Evolutionary conservation across 2,888 invertebrate genomes (phyloP).

Genomic region (Melinopterus prodromus): DNA sequence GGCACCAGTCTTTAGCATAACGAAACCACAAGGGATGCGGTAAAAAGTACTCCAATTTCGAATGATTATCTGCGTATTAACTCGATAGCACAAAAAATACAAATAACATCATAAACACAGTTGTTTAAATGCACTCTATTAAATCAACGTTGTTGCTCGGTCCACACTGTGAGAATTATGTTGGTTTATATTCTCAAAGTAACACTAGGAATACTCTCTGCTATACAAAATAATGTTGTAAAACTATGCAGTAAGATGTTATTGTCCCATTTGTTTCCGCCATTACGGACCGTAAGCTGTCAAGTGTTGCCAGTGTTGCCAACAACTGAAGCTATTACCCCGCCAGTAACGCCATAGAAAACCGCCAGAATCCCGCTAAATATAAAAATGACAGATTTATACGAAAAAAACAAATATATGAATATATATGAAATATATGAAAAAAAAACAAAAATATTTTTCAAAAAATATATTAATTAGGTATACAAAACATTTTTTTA

Average conservation of each 20-base stretch:
- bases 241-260: slow-evolving; percentile 56
- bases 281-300: slow-evolving; percentile 52
- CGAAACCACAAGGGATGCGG: slow-evolving; percentile 45
- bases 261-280: slow-evolving; percentile 60
- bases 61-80: slow-evolving; percentile 41
- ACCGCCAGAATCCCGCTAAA: no score
- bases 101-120: slow-evolving; percentile 52
- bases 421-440: no score
- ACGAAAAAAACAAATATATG: no score
- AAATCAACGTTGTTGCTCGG: slow-evolving; percentile 44
- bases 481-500: no score
- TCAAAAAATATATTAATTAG: no score
- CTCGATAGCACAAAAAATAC: slow-evolving; percentile 52
- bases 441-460: no score
- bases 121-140: slow-evolving; percentile 49
- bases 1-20: slow-evolving; percentile 57
- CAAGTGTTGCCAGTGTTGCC: slow-evolving; percentile 33
- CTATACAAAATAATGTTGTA: slow-evolving; percentile 51
- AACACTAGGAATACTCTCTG: slow-evolving; percentile 44
- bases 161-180: slow-evolving; percentile 43
- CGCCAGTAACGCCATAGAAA: no score
- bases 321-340: no score
- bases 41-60: slow-evolving; percentile 22
- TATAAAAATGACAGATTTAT: no score
- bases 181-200: slow-evolving; percentile 31